Evolutionary conservation across 2,797 vertebrate genomes (phyloP), one percentile per base, ranked within the genome.

Genomic region (Fistularia commersonii): DNA sequence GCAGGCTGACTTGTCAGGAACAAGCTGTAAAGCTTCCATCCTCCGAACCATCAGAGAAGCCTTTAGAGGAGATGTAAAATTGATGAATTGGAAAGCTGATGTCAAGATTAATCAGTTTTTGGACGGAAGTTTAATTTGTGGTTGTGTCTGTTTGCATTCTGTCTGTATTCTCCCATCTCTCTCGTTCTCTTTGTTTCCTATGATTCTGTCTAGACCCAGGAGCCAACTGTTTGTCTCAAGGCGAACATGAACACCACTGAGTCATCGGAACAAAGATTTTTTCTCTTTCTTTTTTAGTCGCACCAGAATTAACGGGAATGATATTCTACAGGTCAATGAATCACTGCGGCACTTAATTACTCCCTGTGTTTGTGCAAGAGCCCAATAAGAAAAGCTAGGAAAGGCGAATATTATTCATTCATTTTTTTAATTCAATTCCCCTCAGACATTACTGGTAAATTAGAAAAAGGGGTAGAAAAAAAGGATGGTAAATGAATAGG

Each of bases 171-270:
- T 64, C 45, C 33, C 66, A 63, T 69, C 42, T 32, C 14, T 61
- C 33, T 35, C 42, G 51, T 6, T 49, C 31, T 57, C 36, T 56
- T 41, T 55, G 11, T 49, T 7, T 36, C 39, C 23, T 13, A 7
- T 62, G 31, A 0, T 38, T 61, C 33, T 61, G 39, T 76, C 57
- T 56, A 51, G 59, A 56, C 55, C 69, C 53, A 36, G 35, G 32
- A 47, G 56, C 60, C 68, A 74, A 68, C 61, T 65, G 51, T 66
- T 70, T 58, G 72, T 62, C 57, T 79, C 57, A 48, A 72, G 72
- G 74, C 65, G 71, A 74, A 61, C 74, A 66, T 76, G 77, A 80
- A 66, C 69, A 32, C 66, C 76, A 74, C 73, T 81, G 73, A 85
- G 56, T 80, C 73, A 80, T 50, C 66, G 62, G 23, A 23, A 23